Base-by-base conservation (phyloP, 1,140 invertebrate species). In the Ceratina japonica region DNA sequence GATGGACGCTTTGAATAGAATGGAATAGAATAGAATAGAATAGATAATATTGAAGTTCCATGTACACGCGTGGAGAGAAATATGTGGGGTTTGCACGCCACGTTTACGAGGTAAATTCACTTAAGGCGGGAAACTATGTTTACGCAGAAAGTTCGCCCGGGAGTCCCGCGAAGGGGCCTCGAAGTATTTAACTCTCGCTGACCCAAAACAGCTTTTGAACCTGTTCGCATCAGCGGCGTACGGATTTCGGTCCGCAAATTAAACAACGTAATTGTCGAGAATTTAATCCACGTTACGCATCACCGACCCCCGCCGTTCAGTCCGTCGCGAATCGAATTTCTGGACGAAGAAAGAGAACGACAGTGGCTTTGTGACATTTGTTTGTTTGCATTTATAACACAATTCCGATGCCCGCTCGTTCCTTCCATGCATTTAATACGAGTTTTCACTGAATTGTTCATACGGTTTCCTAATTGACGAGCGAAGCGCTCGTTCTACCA, bases 91-190 rank as follows among this genome's bases (percentile, higher is more conserved):
- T 44, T 58, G 44, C 59, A 70, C 51, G 20, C 37, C 31, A 72
- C 76, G 51, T 44, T 44, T 44, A 44, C 37, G 37, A 44, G 37
- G 76, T n/a, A 65, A 74, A 79, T 74, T 79, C 71, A 66, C 61
- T 74, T 74, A 79, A 79, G 77, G 70, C 62, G 52, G 71, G 62
- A 56, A 79, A 79, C 77, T 79, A 74, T 74, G 71, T 52, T 44
- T 22, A 59, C 70, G 71, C 54, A 22, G 61, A 65, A 79, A 74
- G 62, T 74, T 74, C 4, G 20, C 15, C 13, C 8, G 22, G 20
- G 20, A 22, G 22, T 27, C 61, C 16, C 37, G 63, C 62, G 70
- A 61, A 74, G 62, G 37, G 63, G 52, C 37, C 62, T 56, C 24
- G 37, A 64, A 76, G 68, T 74, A 58, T 76, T 75, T 54, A 76